Evolutionary conservation across 92 coral and sea anemone species (phyloP).

Genomic region (Actinostola sp.): DNA sequence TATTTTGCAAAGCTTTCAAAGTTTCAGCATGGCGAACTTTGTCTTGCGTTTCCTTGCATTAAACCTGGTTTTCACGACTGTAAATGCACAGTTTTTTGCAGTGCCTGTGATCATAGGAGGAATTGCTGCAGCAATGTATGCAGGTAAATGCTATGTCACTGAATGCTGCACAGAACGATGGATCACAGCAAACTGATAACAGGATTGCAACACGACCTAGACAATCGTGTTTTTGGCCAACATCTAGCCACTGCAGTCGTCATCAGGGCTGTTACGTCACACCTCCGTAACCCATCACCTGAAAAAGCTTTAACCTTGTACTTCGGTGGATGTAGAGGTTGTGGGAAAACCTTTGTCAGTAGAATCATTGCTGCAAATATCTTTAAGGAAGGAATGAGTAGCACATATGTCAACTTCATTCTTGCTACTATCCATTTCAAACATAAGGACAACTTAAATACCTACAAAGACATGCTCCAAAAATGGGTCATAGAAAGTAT

Average conservation of each 20-base stretch:
- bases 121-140: background rate
- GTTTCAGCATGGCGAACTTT: constrained; percentile 5
- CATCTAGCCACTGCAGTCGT: constrained; percentile 72
- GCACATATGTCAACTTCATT: constrained; percentile 66
- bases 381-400: constrained; percentile 70
- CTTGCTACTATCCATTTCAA: constrained; percentile 82
- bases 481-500: constrained; percentile 53
- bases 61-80: background rate
- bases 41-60: background rate
- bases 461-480: constrained; percentile 55
- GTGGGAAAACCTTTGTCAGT: constrained; percentile 87
- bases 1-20: too few relatives aligned
- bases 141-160: constrained; percentile 18
- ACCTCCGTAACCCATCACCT: constrained; percentile 60
- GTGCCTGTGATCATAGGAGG: background rate
- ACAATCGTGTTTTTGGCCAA: constrained; percentile 78
- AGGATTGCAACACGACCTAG: constrained; percentile 63
- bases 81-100: background rate
- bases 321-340: constrained; percentile 91
- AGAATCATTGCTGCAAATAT: constrained; percentile 73
- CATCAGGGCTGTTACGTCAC: constrained; percentile 72
- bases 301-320: constrained; percentile 78
- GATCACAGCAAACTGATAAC: constrained; percentile 66
- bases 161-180: constrained; percentile 80
- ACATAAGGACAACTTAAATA: constrained; percentile 48